These are phyloP conservation scores for Lepidurus arcticus DNA, from an alignment of 1,140 invertebrate genomes.

Conservation along the genomic window DNA sequence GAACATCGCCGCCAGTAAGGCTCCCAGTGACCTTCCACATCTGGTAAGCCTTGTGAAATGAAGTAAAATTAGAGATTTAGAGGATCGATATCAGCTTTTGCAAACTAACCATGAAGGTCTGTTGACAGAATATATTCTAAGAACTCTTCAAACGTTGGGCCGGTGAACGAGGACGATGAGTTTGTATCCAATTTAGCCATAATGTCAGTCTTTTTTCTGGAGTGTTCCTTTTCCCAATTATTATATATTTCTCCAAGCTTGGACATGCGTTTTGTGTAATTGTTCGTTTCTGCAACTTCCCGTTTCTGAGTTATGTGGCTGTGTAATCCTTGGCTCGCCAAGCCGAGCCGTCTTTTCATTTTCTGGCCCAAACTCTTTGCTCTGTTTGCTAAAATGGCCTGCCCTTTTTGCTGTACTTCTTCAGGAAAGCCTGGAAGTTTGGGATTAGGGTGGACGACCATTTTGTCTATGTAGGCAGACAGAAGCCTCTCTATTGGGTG, in stretches of 20 bases:
- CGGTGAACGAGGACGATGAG: too few species aligned
- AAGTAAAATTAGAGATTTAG: not conserved
- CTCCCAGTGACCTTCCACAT: too few species aligned
- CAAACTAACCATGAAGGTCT: constrained; percentile 32
- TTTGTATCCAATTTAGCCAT: not conserved
- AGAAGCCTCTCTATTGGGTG: constrained; percentile 43
- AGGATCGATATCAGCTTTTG: not conserved
- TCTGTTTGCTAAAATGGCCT: constrained; percentile 34
- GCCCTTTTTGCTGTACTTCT: constrained; percentile 33
- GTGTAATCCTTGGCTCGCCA: too few species aligned
- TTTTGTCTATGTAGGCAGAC: constrained; percentile 42
- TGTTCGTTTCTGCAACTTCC: not conserved
- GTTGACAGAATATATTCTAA: constrained; percentile 40
- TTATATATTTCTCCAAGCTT: not conserved
- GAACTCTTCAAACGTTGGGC: constrained; percentile 41
- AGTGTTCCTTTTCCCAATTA: not conserved
- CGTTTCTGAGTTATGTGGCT: not conserved
- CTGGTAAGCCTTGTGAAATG: too few species aligned
- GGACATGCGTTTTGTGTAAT: not conserved
- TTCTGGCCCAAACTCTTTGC: not conserved
- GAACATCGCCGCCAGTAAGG: too few species aligned
- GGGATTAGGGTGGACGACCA: constrained; percentile 27
- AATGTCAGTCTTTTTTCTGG: not conserved
- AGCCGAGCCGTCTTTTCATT: not conserved
- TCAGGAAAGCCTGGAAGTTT: constrained; percentile 10